Base-by-base conservation (phyloP, 2,888 invertebrate genomes). In the Dermolepida albohirtum region DNA sequence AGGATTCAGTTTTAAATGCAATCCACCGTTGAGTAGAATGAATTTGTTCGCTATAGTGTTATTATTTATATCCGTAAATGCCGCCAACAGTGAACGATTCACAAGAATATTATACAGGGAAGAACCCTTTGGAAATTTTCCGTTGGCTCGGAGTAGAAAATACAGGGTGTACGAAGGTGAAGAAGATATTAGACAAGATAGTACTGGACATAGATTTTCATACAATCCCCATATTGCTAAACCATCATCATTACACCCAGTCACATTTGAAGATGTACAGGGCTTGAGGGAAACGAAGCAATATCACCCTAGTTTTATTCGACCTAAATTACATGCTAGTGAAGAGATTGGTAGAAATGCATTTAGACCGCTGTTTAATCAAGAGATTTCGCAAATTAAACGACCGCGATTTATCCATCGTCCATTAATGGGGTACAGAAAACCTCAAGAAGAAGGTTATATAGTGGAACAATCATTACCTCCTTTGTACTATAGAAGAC, bases 151-250 rank as follows among this genome's bases (percentile, higher is more conserved):
- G 2, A 52, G 34, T 52, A 52, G 51, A 10, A 52, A 52, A 10
- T 52, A 52, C 14, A 52, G 34, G 14, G 34, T 52, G 2, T 27
- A 34, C 6, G 51, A 52, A 52, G 51, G 51, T 52, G 51, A 52
- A 29, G 51, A 52, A 29, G 34, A 52, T 52, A 52, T 52, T 7
- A 52, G n/a, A 6, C 51, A 14, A 12, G 51, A 52, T 14, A 52
- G 34, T 34, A 6, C 34, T 10, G 51, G 51, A 5, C 51, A 52
- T 52, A 29, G 34, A 6, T 52, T 52, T 14, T n/a, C 51, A 5
- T 52, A 52, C 12, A 12, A 14, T 52, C 34, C 51, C 1, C 51
- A 14, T 11, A 34, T 52, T 12, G 14, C 34, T 11, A 52, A 34
- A 29, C 34, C 51, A 2, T 14, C 29, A n/a, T 16, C 17, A 0